Conservation (phyloP, 1,140 invertebrate species). For the Brachionus calyciflorus region DNA sequence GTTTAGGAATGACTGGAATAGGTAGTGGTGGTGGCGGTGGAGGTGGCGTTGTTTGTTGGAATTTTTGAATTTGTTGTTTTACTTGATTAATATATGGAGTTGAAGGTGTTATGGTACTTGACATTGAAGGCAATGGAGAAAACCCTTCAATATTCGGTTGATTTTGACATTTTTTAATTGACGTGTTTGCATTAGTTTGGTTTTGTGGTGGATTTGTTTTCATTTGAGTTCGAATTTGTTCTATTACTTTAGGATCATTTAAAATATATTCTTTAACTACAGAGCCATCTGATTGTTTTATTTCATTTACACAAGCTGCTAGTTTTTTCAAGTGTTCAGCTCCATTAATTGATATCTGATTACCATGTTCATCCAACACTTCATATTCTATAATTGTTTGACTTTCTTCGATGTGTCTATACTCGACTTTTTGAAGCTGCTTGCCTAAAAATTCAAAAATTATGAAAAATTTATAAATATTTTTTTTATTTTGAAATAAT, state of each 20-base stretch:
- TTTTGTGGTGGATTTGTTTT: background rate
- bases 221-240: slow-evolving; percentile 25
- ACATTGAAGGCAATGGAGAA: background rate
- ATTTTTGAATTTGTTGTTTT: slow-evolving; percentile 27
- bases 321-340: slow-evolving; percentile 41
- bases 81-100: background rate
- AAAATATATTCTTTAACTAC: slow-evolving; percentile 45
- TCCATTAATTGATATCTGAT: slow-evolving; percentile 25
- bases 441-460: background rate
- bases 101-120: background rate
- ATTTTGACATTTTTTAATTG: too few relatives aligned
- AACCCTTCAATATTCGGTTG: background rate
- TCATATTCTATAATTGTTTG: slow-evolving; percentile 25
- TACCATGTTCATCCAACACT: slow-evolving; percentile 35
- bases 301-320: slow-evolving; percentile 44
- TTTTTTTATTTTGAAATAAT: too few relatives aligned
- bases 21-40: background rate
- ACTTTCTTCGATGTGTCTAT: background rate
- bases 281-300: slow-evolving; percentile 36
- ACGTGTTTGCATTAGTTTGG: too few relatives aligned
- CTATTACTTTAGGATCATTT: slow-evolving; percentile 31
- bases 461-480: too few relatives aligned
- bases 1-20: too few relatives aligned
- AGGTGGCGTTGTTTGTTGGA: background rate
- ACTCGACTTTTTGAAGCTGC: background rate